Evolutionary conservation across 2,113 vertebrate species (phyloP).

Genomic region (Pelecanoides urinatrix): DNA sequence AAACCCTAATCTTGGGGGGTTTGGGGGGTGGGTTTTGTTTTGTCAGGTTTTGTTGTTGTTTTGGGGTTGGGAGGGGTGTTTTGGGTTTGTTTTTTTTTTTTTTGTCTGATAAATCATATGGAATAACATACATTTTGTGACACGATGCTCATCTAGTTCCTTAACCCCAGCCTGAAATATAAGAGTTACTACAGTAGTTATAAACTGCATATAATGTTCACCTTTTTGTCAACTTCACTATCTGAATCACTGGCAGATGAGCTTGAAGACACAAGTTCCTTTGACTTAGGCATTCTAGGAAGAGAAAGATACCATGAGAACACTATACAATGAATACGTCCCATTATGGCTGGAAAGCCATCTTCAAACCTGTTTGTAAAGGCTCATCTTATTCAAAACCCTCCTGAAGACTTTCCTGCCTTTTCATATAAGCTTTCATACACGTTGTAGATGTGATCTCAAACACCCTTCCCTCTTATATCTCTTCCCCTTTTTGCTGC

Average conservation of each 20-base stretch:
- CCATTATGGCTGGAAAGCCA: background rate
- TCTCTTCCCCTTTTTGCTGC: background rate
- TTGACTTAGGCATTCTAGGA: conserved; percentile 96
- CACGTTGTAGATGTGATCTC: fast-evolving
- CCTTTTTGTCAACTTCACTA: conserved; percentile 95
- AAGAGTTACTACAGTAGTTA: background rate
- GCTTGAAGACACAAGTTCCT: conserved; percentile 93
- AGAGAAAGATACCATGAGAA: conserved; percentile 14
- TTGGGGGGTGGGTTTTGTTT: too few species aligned
- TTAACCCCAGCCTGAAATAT: background rate
- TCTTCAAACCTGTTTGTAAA: background rate
- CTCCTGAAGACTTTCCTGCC: background rate
- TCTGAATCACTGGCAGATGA: conserved; percentile 94
- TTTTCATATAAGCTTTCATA: background rate
- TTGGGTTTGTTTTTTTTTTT: too few species aligned
- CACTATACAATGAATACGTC: background rate
- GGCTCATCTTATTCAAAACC: background rate
- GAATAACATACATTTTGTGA: background rate
- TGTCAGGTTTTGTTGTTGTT: background rate
- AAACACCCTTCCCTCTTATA: background rate
- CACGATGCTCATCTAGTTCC: background rate
- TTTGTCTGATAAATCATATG: background rate
- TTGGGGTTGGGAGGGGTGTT: too few species aligned
- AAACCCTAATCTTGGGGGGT: background rate
- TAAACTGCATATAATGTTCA: conserved; percentile 46